These are phyloP conservation scores for Conus canariensis DNA, from an alignment of 2,888 invertebrate genomes.

Conservation along the genomic window DNA sequence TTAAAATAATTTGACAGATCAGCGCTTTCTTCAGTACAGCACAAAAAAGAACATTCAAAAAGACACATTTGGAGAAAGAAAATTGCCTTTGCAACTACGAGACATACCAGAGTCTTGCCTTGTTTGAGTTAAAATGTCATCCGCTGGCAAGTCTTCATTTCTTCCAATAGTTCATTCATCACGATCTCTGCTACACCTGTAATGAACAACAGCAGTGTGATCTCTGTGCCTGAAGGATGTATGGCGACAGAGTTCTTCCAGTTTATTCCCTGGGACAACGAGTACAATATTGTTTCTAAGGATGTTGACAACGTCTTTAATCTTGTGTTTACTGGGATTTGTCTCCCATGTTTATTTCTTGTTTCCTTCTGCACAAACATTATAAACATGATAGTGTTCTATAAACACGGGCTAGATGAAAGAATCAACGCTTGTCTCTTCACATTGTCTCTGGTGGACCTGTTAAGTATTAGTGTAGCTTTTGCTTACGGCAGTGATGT, in stretches of 20 bases:
- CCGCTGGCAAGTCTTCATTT: too few species aligned
- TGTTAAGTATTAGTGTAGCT: neutral
- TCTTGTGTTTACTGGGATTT: neutral
- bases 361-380: conserved; percentile 17
- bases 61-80: neutral
- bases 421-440: conserved; percentile 21
- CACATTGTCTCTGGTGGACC: conserved; percentile 7
- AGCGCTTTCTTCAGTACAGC: too few species aligned
- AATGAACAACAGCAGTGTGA: neutral
- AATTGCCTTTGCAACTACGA: too few species aligned
- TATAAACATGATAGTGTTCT: conserved; percentile 14
- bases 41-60: neutral
- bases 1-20: too few species aligned
- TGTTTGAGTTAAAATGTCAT: too few species aligned
- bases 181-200: neutral
- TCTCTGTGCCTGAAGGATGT: neutral
- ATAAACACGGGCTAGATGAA: neutral
- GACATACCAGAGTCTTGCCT: neutral
- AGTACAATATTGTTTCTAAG: neutral
- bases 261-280: neutral
- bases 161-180: neutral
- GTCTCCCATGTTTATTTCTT: neutral
- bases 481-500: neutral
- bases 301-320: neutral
- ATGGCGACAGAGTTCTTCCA: neutral